These are phyloP conservation scores for Numenius phaeopus DNA, from an alignment of 2,797 vertebrate genomes.

Conservation along the genomic window DNA sequence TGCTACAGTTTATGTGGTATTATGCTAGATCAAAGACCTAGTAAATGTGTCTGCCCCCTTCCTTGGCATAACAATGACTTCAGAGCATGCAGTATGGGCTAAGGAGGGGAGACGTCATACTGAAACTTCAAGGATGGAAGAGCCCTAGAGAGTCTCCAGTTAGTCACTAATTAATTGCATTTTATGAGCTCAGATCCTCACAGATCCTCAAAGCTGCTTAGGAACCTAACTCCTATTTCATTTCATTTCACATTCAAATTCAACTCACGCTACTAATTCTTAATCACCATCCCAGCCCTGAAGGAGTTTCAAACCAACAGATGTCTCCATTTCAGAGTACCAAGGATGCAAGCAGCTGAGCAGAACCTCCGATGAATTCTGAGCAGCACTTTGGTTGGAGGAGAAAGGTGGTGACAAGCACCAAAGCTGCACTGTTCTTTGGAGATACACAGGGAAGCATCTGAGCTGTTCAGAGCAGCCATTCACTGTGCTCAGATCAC, in stretches of 20 bases:
- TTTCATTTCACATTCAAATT: constrained; percentile 50
- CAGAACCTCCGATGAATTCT: background rate
- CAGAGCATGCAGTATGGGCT: background rate
- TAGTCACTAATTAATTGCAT: constrained; percentile 50
- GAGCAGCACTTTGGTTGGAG: background rate
- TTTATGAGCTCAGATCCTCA: background rate
- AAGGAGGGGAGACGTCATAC: background rate
- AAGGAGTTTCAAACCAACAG: constrained; percentile 38
- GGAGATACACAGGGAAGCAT: background rate
- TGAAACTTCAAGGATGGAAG: background rate
- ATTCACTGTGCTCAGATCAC: background rate
- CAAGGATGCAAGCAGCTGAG: background rate
- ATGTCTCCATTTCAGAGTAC: constrained; percentile 12
- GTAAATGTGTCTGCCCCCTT: background rate
- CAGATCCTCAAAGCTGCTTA: constrained; percentile 46
- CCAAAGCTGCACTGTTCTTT: background rate
- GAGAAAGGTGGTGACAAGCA: background rate
- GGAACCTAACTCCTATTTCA: background rate
- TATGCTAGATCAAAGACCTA: background rate
- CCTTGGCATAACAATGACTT: background rate
- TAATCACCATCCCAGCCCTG: constrained; percentile 16
- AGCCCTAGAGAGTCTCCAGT: background rate
- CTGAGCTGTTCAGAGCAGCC: background rate
- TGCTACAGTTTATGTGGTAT: background rate
- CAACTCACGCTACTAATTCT: constrained; percentile 1